Conservation (phyloP, 1,140 invertebrate species). For the Drosophila novamexicana region DNA sequence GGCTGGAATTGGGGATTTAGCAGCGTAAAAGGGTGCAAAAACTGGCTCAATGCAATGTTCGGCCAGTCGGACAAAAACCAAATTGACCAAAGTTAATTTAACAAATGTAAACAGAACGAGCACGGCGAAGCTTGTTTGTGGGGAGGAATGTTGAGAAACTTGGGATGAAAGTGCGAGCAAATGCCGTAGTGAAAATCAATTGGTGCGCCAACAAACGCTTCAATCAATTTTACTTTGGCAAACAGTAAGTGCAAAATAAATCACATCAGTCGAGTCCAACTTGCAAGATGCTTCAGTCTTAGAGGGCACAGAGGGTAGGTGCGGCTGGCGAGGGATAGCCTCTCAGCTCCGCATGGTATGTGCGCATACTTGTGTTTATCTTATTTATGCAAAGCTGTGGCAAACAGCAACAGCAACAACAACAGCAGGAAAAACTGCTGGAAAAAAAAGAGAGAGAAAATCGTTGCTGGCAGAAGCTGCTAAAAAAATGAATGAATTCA, state of each 20-base stretch:
- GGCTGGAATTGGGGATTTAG: neutral
- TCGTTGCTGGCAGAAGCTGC: constrained; percentile 43
- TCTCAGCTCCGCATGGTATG: constrained; percentile 14
- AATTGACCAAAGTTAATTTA: constrained; percentile 83
- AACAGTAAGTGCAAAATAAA: constrained; percentile 83
- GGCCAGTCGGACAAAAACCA: constrained; percentile 63
- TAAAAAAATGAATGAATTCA: constrained; percentile 64
- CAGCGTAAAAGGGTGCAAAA: neutral
- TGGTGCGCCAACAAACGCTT: constrained; percentile 78
- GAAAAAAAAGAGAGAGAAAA: constrained; percentile 12
- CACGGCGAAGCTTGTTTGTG: constrained; percentile 2
- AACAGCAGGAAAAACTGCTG: constrained; percentile 36
- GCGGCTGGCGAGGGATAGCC: neutral
- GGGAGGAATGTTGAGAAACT: neutral
- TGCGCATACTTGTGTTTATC: constrained; percentile 71
- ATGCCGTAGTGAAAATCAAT: constrained; percentile 67
- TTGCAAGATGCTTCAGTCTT: constrained; percentile 32
- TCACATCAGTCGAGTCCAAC: constrained; percentile 65
- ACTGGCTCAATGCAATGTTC: constrained; percentile 45
- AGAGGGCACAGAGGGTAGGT: neutral
- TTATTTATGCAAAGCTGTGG: constrained; percentile 82
- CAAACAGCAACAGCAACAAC: constrained; percentile 55
- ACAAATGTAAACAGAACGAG: constrained; percentile 72
- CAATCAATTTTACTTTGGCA: constrained; percentile 83
- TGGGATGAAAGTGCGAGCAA: constrained; percentile 10